Evolutionary conservation across 2,797 vertebrate species (phyloP).

Genomic region (Fistularia commersonii): DNA sequence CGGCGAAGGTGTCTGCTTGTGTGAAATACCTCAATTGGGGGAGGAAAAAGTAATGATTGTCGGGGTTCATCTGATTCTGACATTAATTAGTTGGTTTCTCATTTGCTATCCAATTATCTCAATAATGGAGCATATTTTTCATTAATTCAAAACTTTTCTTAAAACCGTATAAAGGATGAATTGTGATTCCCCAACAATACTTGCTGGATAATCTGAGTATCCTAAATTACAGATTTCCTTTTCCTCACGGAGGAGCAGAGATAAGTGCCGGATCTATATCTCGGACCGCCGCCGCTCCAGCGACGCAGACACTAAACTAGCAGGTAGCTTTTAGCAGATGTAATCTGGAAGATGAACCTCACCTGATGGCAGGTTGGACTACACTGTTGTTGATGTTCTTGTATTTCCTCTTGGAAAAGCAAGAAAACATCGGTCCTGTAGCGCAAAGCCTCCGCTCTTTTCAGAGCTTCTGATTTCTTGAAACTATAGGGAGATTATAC

Average conservation of each 20-base stretch:
- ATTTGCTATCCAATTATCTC: constrained; percentile 43
- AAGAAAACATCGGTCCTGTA: constrained; percentile 4
- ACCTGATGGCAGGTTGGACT: constrained; percentile 49
- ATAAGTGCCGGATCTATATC: constrained; percentile 67
- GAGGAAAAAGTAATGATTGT: constrained; percentile 15
- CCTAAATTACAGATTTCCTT: constrained; percentile 13
- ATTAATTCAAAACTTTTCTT: constrained; percentile 34
- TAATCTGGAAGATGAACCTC: constrained; percentile 67
- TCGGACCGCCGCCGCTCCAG: constrained; percentile 53
- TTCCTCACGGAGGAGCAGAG: constrained; percentile 34
- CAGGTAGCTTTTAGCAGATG: constrained; percentile 69
- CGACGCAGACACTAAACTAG: constrained; percentile 71
- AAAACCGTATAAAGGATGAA: constrained; percentile 21
- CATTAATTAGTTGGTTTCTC: constrained; percentile 48
- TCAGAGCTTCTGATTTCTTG: no score
- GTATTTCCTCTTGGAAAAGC: constrained; percentile 25
- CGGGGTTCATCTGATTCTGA: constrained; percentile 40
- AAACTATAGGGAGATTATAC: no score
- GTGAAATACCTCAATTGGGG: constrained; percentile 47
- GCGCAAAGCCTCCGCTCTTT: background rate
- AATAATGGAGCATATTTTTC: constrained; percentile 42
- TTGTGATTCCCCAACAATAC: constrained; percentile 29
- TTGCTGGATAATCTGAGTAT: constrained; percentile 13
- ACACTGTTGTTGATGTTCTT: constrained; percentile 30
- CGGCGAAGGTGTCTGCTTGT: constrained; percentile 41